A percentile compares a stretch with the other conserved stretches of the same genome.
phyloP scores from a whole-genome alignment of 1,140 invertebrate species.

The Drosophila orosa region DNA sequence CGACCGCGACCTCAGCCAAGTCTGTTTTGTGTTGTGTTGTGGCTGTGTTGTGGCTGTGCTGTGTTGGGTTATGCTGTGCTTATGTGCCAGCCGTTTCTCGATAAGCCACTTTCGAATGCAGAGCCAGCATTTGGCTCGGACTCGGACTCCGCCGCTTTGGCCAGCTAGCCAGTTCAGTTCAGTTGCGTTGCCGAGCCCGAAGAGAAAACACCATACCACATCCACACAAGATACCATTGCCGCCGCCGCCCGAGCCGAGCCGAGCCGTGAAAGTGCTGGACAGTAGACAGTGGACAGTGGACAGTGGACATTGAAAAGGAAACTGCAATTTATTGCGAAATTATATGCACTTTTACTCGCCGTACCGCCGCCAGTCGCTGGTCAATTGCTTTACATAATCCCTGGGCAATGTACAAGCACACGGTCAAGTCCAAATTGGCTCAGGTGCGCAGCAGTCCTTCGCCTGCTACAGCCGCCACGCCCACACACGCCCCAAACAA shows the following conservation, averaged over 20 bases:
- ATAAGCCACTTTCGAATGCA: constrained; percentile 82
- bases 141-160: constrained; percentile 46
- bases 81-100: constrained; percentile 58
- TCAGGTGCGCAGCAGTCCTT: constrained; percentile 59
- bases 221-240: constrained; percentile 34
- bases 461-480: constrained; percentile 24
- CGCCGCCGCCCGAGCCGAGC: constrained; percentile 32
- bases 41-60: constrained; percentile 8
- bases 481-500: constrained; percentile 7
- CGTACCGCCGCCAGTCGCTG: constrained; percentile 20
- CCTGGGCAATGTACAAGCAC: constrained; percentile 69
- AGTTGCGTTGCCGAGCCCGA: constrained; percentile 77
- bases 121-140: constrained; percentile 61
- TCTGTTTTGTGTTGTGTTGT: constrained; percentile 25
- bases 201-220: constrained; percentile 72
- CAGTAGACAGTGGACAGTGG: constrained; percentile 17
- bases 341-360: constrained; percentile 76
- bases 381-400: constrained; percentile 45
- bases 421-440: constrained; percentile 72
- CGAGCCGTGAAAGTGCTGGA: constrained; percentile 71
- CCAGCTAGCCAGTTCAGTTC: constrained; percentile 57
- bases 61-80: constrained; percentile 24
- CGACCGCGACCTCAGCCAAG: constrained; percentile 59
- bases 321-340: constrained; percentile 61
- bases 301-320: constrained; percentile 61